Conservation (phyloP, 92 coral and sea anemone species). For the Paramuricea clavata region DNA sequence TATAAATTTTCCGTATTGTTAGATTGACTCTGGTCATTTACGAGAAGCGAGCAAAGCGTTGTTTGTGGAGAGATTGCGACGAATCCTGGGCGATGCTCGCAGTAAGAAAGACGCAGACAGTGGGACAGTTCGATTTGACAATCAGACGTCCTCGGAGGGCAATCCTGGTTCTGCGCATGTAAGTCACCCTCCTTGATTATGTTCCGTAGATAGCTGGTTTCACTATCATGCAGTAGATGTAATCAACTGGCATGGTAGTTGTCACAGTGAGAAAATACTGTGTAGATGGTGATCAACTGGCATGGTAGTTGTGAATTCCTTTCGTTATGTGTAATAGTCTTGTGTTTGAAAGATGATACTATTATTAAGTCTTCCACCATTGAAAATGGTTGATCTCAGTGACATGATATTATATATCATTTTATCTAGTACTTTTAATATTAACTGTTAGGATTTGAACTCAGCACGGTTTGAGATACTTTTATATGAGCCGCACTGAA, state of each 20-base stretch:
- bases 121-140: slow-evolving; percentile 13
- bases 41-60: slow-evolving; percentile 87
- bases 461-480: too few species aligned
- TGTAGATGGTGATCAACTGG: background rate
- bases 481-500: too few species aligned
- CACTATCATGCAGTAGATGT: background rate
- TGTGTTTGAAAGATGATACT: too few species aligned
- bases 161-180: slow-evolving; percentile 65
- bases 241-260: too few species aligned
- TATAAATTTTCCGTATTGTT: background rate
- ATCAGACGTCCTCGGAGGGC: slow-evolving; percentile 72
- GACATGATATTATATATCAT: too few species aligned
- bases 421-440: too few species aligned
- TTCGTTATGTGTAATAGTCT: too few species aligned
- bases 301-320: background rate
- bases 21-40: slow-evolving; percentile 93
- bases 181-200: background rate
- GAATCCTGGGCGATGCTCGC: slow-evolving; percentile 78
- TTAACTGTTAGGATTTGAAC: too few species aligned
- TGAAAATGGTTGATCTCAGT: too few species aligned
- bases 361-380: too few species aligned
- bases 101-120: slow-evolving; percentile 27
- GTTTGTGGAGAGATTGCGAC: slow-evolving; percentile 86
- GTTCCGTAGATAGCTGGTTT: background rate
- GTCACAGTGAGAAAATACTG: too few species aligned